Evolutionary conservation across 23 tunicate species (phyloP).

Genomic region (Ascidia mentula): DNA sequence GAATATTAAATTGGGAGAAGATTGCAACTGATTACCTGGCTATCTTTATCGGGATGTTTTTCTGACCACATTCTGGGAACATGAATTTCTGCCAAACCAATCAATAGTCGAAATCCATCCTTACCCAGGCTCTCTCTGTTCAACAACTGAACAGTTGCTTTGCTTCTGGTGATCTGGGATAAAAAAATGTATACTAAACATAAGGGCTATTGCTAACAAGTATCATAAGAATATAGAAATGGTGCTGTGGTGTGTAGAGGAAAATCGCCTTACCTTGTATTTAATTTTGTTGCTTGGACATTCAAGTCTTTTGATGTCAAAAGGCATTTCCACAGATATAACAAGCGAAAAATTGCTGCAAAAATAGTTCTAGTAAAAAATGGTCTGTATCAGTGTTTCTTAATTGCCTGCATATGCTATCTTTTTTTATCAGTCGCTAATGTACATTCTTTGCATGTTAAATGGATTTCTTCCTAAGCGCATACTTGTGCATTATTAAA

Average conservation of each 20-base stretch:
- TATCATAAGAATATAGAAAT: neutral
- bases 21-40: neutral
- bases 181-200: neutral
- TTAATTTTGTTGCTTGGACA: conserved; percentile 55
- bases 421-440: too few species aligned
- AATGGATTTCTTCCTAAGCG: too few species aligned
- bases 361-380: too few species aligned
- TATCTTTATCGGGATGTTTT: conserved; percentile 28
- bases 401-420: too few species aligned
- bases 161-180: conserved; percentile 6
- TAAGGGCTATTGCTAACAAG: too few species aligned
- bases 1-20: too few species aligned
- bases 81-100: conserved; percentile 77
- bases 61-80: conserved; percentile 87
- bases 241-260: neutral
- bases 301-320: conserved; percentile 36
- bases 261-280: conserved; percentile 27
- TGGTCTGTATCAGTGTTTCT: too few species aligned
- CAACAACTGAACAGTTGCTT: conserved; percentile 49
- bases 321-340: conserved; percentile 76
- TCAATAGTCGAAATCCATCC: conserved; percentile 32
- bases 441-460: too few species aligned
- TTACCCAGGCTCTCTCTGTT: conserved; percentile 24
- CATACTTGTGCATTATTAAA: too few species aligned
- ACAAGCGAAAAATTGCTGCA: conserved; percentile 39